These are phyloP conservation scores for Leptestheria dahalacensis DNA, from an alignment of 1,140 invertebrate species.

Conservation along the genomic window DNA sequence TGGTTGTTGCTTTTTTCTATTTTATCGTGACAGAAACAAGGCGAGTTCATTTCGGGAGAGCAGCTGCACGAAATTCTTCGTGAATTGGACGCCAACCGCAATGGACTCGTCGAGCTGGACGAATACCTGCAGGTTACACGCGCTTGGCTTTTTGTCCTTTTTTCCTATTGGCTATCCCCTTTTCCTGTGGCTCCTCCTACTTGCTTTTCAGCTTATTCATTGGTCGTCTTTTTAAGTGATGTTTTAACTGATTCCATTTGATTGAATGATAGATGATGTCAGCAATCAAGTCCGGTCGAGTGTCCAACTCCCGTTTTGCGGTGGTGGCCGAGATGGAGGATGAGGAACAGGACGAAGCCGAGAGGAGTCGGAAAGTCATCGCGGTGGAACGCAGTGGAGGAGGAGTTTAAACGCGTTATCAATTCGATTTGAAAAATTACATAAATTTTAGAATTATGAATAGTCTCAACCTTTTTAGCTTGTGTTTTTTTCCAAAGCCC, in stretches of 20 bases:
- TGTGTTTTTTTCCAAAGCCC: no score
- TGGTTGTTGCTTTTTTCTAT: constrained; percentile 1
- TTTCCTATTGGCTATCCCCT: neutral
- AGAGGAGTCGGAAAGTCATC: constrained; percentile 54
- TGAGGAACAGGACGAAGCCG: constrained; percentile 54
- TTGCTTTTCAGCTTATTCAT: neutral
- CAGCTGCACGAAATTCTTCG: constrained; percentile 91
- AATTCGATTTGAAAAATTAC: no score
- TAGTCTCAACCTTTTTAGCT: neutral
- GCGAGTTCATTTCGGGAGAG: constrained; percentile 82
- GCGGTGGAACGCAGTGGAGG: constrained; percentile 85
- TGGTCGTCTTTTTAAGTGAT: constrained; percentile 5
- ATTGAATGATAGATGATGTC: constrained; percentile 72
- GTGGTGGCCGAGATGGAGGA: constrained; percentile 81
- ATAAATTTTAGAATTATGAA: neutral
- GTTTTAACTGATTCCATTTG: constrained; percentile 17
- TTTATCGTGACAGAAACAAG: constrained; percentile 54
- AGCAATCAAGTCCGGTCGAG: constrained; percentile 82
- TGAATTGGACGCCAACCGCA: constrained; percentile 98
- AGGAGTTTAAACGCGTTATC: constrained; percentile 69
- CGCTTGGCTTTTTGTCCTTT: constrained; percentile 1
- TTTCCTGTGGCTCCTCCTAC: constrained; percentile 6
- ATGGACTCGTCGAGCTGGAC: constrained; percentile 95
- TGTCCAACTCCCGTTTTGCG: constrained; percentile 78
- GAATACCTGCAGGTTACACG: constrained; percentile 86